Evolutionary conservation across 1,140 invertebrate genomes (phyloP).

Genomic region (Battus philenor): DNA sequence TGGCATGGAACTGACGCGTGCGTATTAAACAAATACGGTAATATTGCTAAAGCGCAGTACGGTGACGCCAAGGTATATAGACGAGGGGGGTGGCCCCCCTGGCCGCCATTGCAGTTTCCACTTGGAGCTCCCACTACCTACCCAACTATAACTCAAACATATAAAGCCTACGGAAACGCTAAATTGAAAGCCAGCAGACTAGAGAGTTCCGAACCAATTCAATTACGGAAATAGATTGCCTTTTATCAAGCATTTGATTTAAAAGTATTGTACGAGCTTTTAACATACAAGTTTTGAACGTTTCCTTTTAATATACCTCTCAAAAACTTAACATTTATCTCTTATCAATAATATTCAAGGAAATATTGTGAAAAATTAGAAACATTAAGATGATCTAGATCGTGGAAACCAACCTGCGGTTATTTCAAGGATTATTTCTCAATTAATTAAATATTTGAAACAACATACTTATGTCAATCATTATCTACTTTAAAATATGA

Average conservation of each 20-base stretch:
- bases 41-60: constrained; percentile 7
- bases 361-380: too few species aligned
- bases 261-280: constrained; percentile 2
- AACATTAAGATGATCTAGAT: too few species aligned
- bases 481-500: too few species aligned
- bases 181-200: constrained; percentile 29
- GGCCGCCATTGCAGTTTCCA: constrained; percentile 34
- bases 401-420: too few species aligned
- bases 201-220: constrained; percentile 15
- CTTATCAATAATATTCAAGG: too few species aligned
- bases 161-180: constrained; percentile 30
- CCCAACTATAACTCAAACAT: constrained; percentile 37
- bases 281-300: too few species aligned
- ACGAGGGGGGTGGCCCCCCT: constrained; percentile 25
- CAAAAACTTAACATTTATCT: too few species aligned
- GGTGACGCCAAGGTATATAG: constrained; percentile 2
- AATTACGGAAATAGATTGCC: constrained; percentile 16
- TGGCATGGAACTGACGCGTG: background rate
- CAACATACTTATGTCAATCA: too few species aligned
- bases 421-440: too few species aligned
- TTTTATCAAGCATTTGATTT: constrained; percentile 2
- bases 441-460: too few species aligned
- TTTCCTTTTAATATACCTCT: too few species aligned
- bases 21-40: constrained; percentile 1
- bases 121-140: constrained; percentile 33